These are phyloP conservation scores for Lampropteryx suffumata DNA, from an alignment of 2,888 invertebrate genomes.

Conservation along the genomic window DNA sequence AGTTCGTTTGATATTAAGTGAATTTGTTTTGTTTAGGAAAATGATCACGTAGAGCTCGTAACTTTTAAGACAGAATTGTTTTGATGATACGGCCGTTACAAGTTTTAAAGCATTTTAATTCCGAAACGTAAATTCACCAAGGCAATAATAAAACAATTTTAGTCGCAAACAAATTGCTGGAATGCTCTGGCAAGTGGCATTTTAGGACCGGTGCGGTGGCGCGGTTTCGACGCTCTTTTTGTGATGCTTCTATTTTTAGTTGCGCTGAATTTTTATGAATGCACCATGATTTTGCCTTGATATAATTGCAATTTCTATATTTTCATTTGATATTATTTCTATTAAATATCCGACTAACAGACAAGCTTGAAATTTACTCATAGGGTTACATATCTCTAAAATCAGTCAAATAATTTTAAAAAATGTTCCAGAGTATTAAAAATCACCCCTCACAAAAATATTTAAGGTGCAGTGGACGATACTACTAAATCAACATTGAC, in stretches of 20 bases:
- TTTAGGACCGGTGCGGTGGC: conserved; percentile 16
- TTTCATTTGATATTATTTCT: too few relatives aligned
- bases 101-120: not conserved
- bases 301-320: too few relatives aligned
- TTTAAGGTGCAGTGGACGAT: conserved; percentile 7
- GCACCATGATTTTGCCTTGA: too few relatives aligned
- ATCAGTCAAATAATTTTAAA: too few relatives aligned
- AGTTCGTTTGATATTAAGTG: too few relatives aligned
- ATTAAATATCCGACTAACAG: too few relatives aligned
- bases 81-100: not conserved
- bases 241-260: conserved; percentile 25
- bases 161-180: conserved; percentile 9
- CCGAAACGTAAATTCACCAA: not conserved
- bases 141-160: conserved; percentile 11
- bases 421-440: too few relatives aligned
- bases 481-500: conserved; percentile 25
- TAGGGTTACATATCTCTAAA: too few relatives aligned
- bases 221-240: conserved; percentile 28
- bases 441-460: too few relatives aligned
- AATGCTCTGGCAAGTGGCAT: conserved; percentile 29
- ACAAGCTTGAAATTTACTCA: too few relatives aligned
- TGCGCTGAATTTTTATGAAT: conserved; percentile 10
- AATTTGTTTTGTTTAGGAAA: not conserved
- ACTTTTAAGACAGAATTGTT: not conserved
- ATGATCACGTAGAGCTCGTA: not conserved